These are phyloP conservation scores for Syngnathus typhle DNA, from an alignment of 2,113 vertebrate species.

Conservation along the genomic window DNA sequence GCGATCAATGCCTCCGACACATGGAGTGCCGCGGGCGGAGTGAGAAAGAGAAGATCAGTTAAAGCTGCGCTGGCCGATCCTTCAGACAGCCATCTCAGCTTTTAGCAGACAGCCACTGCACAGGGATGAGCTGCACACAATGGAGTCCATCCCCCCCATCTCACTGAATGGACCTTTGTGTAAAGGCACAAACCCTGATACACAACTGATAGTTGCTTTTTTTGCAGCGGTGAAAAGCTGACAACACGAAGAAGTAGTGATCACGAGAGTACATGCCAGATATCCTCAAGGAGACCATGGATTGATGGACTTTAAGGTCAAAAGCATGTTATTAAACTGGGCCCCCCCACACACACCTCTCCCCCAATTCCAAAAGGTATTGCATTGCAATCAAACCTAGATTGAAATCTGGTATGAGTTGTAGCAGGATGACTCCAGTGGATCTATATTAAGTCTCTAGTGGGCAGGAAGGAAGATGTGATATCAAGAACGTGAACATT, in stretches of 20 bases:
- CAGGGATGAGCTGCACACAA: conserved; percentile 32
- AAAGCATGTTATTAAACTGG: conserved; percentile 25
- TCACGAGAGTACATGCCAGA: not conserved
- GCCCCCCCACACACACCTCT: not conserved
- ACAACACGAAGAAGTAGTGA: not conserved
- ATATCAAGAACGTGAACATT: conserved; percentile 56
- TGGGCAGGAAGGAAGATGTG: conserved; percentile 37
- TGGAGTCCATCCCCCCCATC: conserved; percentile 18
- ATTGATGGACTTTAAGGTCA: conserved; percentile 34
- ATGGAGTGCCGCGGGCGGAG: conserved; percentile 39
- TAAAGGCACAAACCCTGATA: conserved; percentile 24
- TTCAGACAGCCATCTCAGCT: conserved; percentile 45
- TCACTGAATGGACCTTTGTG: conserved; percentile 42
- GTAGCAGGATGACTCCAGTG: conserved; percentile 42
- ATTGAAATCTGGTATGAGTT: conserved; percentile 48
- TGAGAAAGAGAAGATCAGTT: conserved; percentile 47
- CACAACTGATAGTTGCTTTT: conserved; percentile 39
- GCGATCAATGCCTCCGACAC: conserved; percentile 66
- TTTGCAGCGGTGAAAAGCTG: conserved; percentile 21
- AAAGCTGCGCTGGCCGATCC: conserved; percentile 39
- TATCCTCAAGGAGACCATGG: conserved; percentile 11
- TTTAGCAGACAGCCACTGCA: conserved; percentile 33
- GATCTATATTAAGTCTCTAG: conserved; percentile 58
- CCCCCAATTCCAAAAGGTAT: conserved; percentile 21
- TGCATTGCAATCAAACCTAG: conserved; percentile 44